Percentiles rank a stretch among this genome's conserved stretches.
phyloP scores from a whole-genome alignment of 2,113 vertebrate species.

The Pardalotus punctatus region DNA sequence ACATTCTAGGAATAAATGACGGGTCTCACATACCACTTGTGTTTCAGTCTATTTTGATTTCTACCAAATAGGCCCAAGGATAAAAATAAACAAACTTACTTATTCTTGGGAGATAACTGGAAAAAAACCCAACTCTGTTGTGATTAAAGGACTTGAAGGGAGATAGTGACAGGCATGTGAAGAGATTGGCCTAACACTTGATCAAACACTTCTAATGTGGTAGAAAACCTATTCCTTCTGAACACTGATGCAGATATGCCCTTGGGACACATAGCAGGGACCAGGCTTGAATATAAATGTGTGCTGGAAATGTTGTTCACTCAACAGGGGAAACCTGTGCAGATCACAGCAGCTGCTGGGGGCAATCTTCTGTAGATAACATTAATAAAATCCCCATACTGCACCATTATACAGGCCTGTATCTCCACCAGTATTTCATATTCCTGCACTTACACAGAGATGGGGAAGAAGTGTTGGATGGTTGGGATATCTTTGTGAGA shows the following conservation, averaged over 20 bases:
- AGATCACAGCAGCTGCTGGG: not conserved
- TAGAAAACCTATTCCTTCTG: not conserved
- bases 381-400: not conserved
- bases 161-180: not conserved
- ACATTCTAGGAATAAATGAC: not conserved
- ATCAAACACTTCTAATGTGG: not conserved
- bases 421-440: not conserved
- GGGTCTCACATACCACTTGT: not conserved
- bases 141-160: conserved; percentile 6
- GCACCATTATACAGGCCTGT: not conserved
- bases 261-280: not conserved
- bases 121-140: fast-evolving
- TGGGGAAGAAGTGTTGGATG: not conserved
- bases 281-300: not conserved
- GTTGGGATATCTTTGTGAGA: not conserved
- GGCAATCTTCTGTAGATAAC: not conserved
- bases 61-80: not conserved
- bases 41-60: not conserved
- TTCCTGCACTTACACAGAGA: not conserved
- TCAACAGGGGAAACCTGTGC: not conserved
- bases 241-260: not conserved
- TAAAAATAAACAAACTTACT: not conserved
- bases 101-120: not conserved
- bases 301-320: not conserved
- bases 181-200: not conserved